phyloP scores from a whole-genome alignment of 2,797 vertebrate species.

The Gymnopithys bicolor region DNA sequence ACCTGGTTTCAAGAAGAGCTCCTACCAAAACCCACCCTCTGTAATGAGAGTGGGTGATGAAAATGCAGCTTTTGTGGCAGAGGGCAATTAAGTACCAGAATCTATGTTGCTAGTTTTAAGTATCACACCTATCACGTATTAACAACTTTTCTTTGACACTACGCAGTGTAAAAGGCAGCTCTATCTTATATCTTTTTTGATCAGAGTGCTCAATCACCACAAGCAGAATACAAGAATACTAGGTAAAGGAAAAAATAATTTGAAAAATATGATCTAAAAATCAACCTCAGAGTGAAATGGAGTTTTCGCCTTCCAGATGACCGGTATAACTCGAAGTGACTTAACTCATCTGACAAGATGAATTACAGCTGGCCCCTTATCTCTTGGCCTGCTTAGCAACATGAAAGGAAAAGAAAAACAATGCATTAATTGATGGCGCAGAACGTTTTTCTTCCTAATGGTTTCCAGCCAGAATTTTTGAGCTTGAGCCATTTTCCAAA shows the following conservation, averaged over 20 bases:
- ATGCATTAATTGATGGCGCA: slow-evolving; percentile 65
- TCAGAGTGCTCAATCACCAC: not conserved
- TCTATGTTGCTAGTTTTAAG: not conserved
- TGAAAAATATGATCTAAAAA: slow-evolving; percentile 33
- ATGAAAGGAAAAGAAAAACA: slow-evolving; percentile 69
- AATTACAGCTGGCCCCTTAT: slow-evolving; percentile 66
- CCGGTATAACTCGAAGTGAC: not conserved
- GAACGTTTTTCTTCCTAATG: slow-evolving; percentile 63
- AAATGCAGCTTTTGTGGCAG: not conserved
- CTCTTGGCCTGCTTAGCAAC: slow-evolving; percentile 62
- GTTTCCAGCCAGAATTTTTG: slow-evolving; percentile 67
- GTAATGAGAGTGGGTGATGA: not conserved
- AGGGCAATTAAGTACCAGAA: not conserved
- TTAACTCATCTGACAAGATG: slow-evolving; percentile 67
- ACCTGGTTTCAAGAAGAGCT: not conserved
- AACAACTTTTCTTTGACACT: not conserved
- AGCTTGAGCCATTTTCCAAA: slow-evolving; percentile 57
- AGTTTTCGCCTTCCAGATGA: slow-evolving; percentile 57
- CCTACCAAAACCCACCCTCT: not conserved
- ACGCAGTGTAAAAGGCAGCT: not conserved
- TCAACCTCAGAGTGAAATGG: not conserved
- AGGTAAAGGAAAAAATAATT: not conserved
- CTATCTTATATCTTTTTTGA: not conserved
- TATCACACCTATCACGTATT: not conserved
- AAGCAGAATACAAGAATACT: not conserved